Evolutionary conservation across 1,140 invertebrate species (phyloP), one percentile per base, ranked within the genome.

Genomic region (Trichomalopsis sarcophagae): DNA sequence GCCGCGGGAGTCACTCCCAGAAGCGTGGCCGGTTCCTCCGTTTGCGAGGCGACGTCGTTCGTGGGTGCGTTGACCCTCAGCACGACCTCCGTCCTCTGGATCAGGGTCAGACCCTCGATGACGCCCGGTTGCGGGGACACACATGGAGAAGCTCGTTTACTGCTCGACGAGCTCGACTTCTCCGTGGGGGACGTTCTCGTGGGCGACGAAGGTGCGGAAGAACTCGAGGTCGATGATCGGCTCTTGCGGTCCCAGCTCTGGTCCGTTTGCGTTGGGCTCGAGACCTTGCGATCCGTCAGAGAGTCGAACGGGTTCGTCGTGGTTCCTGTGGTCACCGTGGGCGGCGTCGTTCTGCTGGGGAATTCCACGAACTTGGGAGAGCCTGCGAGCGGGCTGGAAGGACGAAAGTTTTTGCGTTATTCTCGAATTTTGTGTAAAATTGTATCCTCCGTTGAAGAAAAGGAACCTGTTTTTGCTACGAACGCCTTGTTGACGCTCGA

Each of bases 1-100:
- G 14, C n/a, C 0, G 55, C 55, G 1, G 6, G 7, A 80, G 27
- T 0, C 87, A 78, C 47, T 85, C 89, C 30, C 17, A 21, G 55
- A n/a, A 62, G 17, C 21, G 55, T 17, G 77, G 44, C 27, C 0
- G 89, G 85, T 0, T 90, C 90, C 91, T 96, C 95, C 0, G 95
- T 96, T 88, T 96, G 95, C 21, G 94, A 95, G 11, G 94, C 93
- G n/a, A 94, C 94, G 88, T 95, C 95, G 77, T 90, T 94, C 3
- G 95, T 96, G 6, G 92, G 89, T 1, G 95, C 91, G 87, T 95
- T 95, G 0, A 96, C 95, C 71, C 94, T 92, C 2, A 95, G 90
- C 27, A 95, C 92, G 2, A 95, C 91, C 88, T 96, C 95, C 74
- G 94, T 95, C 82, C 95, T 92, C 88, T 95, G 95, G 80, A 96